Evolutionary conservation across 2,113 vertebrate species (phyloP).

Genomic region (Proterorhinus semilunaris): DNA sequence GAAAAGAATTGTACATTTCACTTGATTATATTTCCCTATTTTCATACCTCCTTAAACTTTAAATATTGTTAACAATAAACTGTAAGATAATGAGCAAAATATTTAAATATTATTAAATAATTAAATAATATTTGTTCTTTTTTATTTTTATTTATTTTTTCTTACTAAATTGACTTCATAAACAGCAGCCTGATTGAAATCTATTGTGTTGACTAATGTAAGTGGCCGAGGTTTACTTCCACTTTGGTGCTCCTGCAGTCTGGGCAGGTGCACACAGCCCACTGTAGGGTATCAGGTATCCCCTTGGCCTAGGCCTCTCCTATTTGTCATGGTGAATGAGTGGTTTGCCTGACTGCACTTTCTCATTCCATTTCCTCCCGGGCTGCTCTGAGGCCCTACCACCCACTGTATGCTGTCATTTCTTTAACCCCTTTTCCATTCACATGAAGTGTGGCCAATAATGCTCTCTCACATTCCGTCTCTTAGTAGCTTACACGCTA

Average conservation of each 20-base stretch:
- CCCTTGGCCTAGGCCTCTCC: constrained; percentile 67
- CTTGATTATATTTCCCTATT: too few species aligned
- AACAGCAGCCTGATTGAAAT: constrained; percentile 6
- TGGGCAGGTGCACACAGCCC: constrained; percentile 69
- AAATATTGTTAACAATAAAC: too few species aligned
- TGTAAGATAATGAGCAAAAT: not conserved
- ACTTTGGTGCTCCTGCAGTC: constrained; percentile 52
- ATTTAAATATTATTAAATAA: not conserved
- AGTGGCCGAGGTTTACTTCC: constrained; percentile 62
- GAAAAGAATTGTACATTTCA: too few species aligned
- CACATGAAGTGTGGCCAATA: constrained; percentile 77
- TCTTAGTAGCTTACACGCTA: constrained; percentile 70
- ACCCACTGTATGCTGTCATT: constrained; percentile 76
- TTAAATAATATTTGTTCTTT: not conserved
- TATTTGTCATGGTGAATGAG: constrained; percentile 80
- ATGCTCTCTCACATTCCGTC: constrained; percentile 74
- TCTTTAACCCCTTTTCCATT: constrained; percentile 71
- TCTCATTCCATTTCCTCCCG: constrained; percentile 76
- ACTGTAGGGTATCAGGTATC: constrained; percentile 74
- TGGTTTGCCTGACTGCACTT: constrained; percentile 77
- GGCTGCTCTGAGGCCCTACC: constrained; percentile 69
- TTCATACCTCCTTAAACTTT: too few species aligned
- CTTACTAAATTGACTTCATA: not conserved
- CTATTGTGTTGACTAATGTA: constrained; percentile 43
- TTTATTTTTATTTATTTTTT: not conserved